A percentile compares a stretch with the other conserved stretches of the same genome.
These are phyloP conservation scores for Microplitis mediator DNA, from an alignment of 1,140 invertebrate species.

Conservation along the genomic window DNA sequence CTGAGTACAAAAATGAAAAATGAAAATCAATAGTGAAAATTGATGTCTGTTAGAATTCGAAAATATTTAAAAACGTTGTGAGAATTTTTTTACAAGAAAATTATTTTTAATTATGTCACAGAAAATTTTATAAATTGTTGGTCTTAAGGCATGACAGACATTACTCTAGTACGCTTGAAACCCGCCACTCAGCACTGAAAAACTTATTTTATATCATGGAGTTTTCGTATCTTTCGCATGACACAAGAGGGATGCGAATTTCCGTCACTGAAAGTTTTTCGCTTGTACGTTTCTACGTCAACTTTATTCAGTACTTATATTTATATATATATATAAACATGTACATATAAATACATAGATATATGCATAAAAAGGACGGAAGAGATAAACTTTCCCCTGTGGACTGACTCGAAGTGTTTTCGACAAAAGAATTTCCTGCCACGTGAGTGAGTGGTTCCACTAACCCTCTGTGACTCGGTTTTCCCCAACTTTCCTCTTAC, in stretches of 20 bases:
- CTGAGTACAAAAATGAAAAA: too few relatives aligned
- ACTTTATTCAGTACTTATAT: background rate
- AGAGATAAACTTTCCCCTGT: conserved; percentile 18
- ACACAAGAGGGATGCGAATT: conserved; percentile 7
- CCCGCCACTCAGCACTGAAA: background rate
- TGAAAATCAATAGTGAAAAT: too few relatives aligned
- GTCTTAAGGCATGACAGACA: too few relatives aligned
- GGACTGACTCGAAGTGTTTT: conserved; percentile 23
- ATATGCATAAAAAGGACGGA: background rate
- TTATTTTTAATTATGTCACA: background rate
- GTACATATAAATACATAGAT: background rate
- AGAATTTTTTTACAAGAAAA: background rate
- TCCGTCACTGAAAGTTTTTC: conserved; percentile 17
- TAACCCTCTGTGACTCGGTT: background rate
- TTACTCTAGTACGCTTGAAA: background rate
- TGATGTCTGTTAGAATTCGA: too few relatives aligned
- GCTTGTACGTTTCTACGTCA: background rate
- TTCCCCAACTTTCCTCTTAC: background rate
- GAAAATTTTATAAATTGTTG: background rate
- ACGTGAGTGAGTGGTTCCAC: background rate
- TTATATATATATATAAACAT: too few relatives aligned
- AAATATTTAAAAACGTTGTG: too few relatives aligned
- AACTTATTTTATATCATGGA: background rate
- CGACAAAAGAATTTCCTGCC: conserved; percentile 19
- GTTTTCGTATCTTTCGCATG: background rate